phyloP scores from a whole-genome alignment of 1,140 invertebrate species.

The Megalopta genalis region DNA sequence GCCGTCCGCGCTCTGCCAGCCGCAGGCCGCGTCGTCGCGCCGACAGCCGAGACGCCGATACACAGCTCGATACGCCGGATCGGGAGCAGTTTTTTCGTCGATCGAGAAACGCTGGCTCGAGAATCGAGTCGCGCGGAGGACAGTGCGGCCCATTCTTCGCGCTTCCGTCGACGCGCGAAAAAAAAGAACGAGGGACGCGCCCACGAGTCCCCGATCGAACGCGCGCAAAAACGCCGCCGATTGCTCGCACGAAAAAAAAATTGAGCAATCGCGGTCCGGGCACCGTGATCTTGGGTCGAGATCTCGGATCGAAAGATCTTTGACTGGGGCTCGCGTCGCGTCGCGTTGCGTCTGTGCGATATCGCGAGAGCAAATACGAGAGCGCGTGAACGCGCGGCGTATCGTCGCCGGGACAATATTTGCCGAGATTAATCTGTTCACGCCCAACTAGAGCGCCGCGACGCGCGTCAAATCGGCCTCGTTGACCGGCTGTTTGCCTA shows the following conservation, averaged over 20 bases:
- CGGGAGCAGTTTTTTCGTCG: slow-evolving; percentile 1
- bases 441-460: background rate
- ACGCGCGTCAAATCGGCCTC: too few relatives aligned
- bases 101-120: background rate
- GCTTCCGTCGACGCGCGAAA: background rate
- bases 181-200: background rate
- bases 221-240: background rate
- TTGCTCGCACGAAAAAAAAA: slow-evolving; percentile 12
- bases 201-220: background rate
- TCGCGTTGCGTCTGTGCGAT: background rate
- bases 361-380: background rate
- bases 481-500: too few relatives aligned
- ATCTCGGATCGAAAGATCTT: background rate
- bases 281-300: background rate
- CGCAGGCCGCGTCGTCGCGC: too few relatives aligned
- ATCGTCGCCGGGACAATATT: slow-evolving; percentile 35
- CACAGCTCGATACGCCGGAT: background rate
- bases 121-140: background rate
- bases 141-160: slow-evolving; percentile 19
- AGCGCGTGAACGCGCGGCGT: background rate
- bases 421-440: slow-evolving; percentile 20
- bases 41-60: too few relatives aligned
- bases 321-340: background rate
- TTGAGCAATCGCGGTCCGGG: slow-evolving; percentile 20
- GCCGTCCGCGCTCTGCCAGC: background rate